Percentiles rank a stretch among this genome's conserved stretches.
phyloP scores from a whole-genome alignment of 2,888 invertebrate genomes.

The Itoplectis maculator region DNA sequence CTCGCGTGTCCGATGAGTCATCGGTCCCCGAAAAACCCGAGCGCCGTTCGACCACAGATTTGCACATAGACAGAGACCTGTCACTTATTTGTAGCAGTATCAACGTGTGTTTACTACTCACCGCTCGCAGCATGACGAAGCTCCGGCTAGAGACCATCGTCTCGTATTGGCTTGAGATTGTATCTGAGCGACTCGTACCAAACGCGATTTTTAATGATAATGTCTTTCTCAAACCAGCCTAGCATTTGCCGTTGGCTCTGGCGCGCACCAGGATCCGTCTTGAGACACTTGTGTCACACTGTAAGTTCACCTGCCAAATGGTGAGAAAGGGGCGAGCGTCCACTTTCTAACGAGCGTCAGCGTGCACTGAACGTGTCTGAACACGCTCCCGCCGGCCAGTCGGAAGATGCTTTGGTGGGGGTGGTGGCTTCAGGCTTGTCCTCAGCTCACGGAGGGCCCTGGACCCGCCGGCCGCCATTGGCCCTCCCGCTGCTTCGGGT shows the following conservation, averaged over 20 bases:
- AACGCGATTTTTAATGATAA: slow-evolving; percentile 64
- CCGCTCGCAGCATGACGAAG: slow-evolving; percentile 33
- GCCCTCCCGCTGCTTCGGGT: background rate
- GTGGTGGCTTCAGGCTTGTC: slow-evolving; percentile 59
- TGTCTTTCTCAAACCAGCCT: slow-evolving; percentile 52
- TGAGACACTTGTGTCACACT: slow-evolving; percentile 30
- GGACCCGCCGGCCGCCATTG: slow-evolving; percentile 15
- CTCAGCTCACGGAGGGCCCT: slow-evolving; percentile 31
- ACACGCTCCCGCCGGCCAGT: slow-evolving; percentile 67
- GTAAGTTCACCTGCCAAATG: slow-evolving; percentile 51
- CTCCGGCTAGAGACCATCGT: slow-evolving; percentile 60
- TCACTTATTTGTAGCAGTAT: slow-evolving; percentile 1
- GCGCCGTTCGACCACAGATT: background rate
- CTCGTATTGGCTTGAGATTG: slow-evolving; percentile 55
- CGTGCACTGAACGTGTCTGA: slow-evolving; percentile 74
- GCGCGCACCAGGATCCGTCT: slow-evolving; percentile 42
- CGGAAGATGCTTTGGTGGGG: slow-evolving; percentile 67
- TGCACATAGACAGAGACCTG: slow-evolving; percentile 29
- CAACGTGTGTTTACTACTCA: slow-evolving; percentile 57
- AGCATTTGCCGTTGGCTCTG: slow-evolving; percentile 67
- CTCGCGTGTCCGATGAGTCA: slow-evolving; percentile 37
- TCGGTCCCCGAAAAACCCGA: background rate
- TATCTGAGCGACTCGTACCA: slow-evolving; percentile 63
- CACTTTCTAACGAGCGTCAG: slow-evolving; percentile 63
- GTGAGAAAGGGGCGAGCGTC: slow-evolving; percentile 22